Evolutionary conservation across 2,797 vertebrate genomes (phyloP).

Genomic region (Coregonus sp.): DNA sequence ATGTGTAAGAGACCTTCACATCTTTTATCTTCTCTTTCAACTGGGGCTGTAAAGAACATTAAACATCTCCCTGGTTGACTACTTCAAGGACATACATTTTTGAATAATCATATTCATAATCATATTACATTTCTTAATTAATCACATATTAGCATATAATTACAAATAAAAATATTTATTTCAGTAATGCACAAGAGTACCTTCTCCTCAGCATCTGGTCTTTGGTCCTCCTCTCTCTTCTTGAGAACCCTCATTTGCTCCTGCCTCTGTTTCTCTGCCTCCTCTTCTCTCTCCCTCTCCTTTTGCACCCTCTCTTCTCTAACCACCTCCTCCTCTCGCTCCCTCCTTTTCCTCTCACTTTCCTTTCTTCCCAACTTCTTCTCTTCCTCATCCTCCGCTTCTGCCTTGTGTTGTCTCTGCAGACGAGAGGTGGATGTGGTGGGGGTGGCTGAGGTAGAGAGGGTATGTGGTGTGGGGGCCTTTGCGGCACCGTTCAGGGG

Average conservation of each 20-base stretch:
- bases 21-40: constrained; percentile 66
- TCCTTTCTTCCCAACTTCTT: constrained; percentile 18
- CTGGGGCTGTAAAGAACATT: constrained; percentile 47
- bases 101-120: too few species aligned
- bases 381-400: constrained; percentile 10
- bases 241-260: constrained; percentile 29
- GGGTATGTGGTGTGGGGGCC: constrained; percentile 25
- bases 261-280: constrained; percentile 37
- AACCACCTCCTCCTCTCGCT: background rate
- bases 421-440: constrained; percentile 20
- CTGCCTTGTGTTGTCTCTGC: constrained; percentile 44
- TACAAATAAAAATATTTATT: background rate
- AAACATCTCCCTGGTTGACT: background rate
- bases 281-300: constrained; percentile 30
- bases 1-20: constrained; percentile 70
- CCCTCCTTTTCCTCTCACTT: constrained; percentile 14
- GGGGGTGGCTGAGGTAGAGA: constrained; percentile 16
- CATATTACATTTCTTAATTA: too few species aligned
- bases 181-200: constrained; percentile 15
- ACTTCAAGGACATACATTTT: background rate
- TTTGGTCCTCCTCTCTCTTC: constrained; percentile 49
- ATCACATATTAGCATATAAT: background rate
- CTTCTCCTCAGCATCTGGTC: constrained; percentile 53
- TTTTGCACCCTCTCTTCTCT: constrained; percentile 31
- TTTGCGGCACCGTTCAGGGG: constrained; percentile 38